Evolutionary conservation across 2,888 invertebrate species (phyloP), one percentile per base, ranked within the genome.

Genomic region (Eupithecia tripunctaria): DNA sequence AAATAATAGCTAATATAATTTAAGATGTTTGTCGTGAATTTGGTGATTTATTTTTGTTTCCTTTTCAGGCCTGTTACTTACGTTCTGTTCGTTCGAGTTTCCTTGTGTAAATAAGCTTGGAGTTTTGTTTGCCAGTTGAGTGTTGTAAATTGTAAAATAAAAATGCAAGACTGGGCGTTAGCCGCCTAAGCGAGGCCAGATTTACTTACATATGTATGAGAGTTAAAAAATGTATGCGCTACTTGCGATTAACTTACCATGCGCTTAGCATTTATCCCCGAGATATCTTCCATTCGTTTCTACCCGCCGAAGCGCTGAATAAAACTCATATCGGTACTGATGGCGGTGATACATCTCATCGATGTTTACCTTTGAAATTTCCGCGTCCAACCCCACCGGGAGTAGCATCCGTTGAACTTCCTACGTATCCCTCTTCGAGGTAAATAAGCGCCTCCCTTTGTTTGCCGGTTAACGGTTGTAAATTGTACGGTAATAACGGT

Each of bases 11-110:
- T 77, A 78, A 76, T 76, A 80, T 80, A 83, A 85, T 88, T 90
- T 89, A 85, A 88, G 86, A 87, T 87, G 88, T 85, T 89, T 86
- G 88, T 88, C 89, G 89, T 89, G 86, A 89, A 90, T 88, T 89
- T 84, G 81, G 88, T 90, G 91, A 93, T 93, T 93, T 91, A 93
- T 88, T 88, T 88, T 85, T 82, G 89, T 88, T 90, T 90, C 88
- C 88, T 85, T 85, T 83, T 85, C 82, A 84, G 84, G 86, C 87
- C 85, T 84, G 85, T 88, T 78, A 80, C 76, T 80, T 80, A 76
- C 76, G 87, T 87, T 88, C 89, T 89, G 88, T 85, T 87, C 82
- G 85, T 82, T 87, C 85, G 88, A 86, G 90, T 89, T 93, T 92
- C 91, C 89, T 90, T 88, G 80, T 84, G 81, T 91, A 91, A 91